Evolutionary conservation across 2,888 invertebrate genomes (phyloP), one percentile per base, ranked within the genome.

Genomic region (Dasysyrphus tricinctus): DNA sequence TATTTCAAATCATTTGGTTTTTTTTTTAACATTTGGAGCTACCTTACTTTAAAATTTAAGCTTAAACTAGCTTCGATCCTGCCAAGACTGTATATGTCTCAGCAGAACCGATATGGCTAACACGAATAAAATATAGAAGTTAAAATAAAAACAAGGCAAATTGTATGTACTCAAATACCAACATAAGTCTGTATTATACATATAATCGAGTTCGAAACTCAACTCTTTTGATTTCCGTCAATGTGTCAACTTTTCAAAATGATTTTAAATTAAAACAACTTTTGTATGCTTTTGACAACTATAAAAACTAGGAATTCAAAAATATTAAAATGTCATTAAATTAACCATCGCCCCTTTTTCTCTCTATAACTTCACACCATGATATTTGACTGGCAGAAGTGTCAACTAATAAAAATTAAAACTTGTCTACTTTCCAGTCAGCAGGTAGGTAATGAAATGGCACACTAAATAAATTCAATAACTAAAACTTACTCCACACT

Each of bases 141-240:
- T 24, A 7, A 32, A 32, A 32, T 6, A 32, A 32, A 32, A 0
- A 5, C 7, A 7, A 32, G 7, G 7, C 32, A 32, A 32, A 32
- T 32, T 4, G 3, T 1, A 4, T 5, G 32, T 32, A 32, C 5
- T 32, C 32, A 32, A 32, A 32, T 24, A 24, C 2, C 24, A 2
- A 24, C 24, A 24, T 24, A 24, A 32, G 32, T 32, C 5, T 7
- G 2, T 16, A 16, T 19, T 59, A 19, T 16, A n/a, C n/a, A n/a
- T n/a, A 59, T 19, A 59, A 59, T 59, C 19, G 19, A 69, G 49
- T 51, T 69, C 47, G 47, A 12, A 37, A 5, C 1, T 49, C 69
- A 51, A 14, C 47, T 69, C 51, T 19, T 51, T 69, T 19, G 44
- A 61, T 24, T 47, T 65, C 32, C 32, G 47, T 65, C n/a, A 65